Evolutionary conservation across 2,888 invertebrate species (phyloP).

Genomic region (Parnassius smintheus): DNA sequence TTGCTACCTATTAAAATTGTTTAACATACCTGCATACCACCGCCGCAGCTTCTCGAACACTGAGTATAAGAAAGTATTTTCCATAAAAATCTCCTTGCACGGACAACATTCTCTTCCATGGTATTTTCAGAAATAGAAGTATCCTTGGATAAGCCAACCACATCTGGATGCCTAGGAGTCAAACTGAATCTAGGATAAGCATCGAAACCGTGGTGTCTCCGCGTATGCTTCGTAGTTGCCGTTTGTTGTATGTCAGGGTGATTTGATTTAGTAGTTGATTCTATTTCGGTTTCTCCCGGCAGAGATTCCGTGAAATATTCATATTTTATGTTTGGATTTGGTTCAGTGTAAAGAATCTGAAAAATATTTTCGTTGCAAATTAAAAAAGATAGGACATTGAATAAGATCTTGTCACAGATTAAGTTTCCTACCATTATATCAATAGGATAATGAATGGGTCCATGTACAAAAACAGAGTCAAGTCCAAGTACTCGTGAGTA

Average conservation of each 20-base stretch:
- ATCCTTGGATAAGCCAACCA: conserved; percentile 45
- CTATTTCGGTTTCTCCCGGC: conserved; percentile 61
- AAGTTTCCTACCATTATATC: conserved; percentile 86
- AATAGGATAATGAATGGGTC: conserved; percentile 87
- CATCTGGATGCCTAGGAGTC: conserved; percentile 42
- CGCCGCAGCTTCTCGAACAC: conserved; percentile 91
- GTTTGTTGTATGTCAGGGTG: conserved; percentile 45
- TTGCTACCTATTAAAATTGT: background rate
- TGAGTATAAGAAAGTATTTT: conserved; percentile 88
- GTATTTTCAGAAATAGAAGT: conserved; percentile 41
- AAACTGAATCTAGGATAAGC: conserved; percentile 41
- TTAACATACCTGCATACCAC: conserved; percentile 83
- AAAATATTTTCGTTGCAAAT: conserved; percentile 29
- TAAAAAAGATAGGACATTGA: background rate
- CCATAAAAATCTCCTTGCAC: conserved; percentile 85
- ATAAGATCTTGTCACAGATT: conserved; percentile 2
- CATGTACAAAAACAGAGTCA: conserved; percentile 89
- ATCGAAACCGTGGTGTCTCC: conserved; percentile 63
- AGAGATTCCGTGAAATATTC: conserved; percentile 90
- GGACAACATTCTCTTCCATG: conserved; percentile 61
- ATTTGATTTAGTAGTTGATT: conserved; percentile 45
- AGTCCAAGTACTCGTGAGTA: conserved; percentile 88
- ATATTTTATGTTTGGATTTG: conserved; percentile 94
- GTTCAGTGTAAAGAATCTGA: conserved; percentile 90
- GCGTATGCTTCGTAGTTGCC: conserved; percentile 55